Base-by-base conservation (phyloP, 2,888 invertebrate species). In the Ormyrus rosae region DNA sequence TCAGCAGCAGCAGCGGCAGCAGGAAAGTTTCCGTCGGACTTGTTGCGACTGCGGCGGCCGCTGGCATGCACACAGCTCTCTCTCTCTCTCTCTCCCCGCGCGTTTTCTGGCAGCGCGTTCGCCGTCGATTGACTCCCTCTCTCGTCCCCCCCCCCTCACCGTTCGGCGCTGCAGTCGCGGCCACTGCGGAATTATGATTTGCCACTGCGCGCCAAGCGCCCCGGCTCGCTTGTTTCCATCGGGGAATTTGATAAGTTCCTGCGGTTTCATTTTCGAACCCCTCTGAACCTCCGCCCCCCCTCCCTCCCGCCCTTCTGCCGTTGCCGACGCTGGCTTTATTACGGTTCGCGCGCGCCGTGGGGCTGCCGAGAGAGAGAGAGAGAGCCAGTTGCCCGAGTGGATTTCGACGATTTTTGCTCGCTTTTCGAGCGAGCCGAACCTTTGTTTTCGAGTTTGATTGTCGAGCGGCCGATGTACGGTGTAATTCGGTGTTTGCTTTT, bases 181-280 rank as follows among this genome's bases (percentile, higher is more conserved):
- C 58, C 72, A 13, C 65, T 65, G 69, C 71, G 70, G 69, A 81
- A 81, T 81, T 72, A 81, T 69, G 80, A 81, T 81, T 73, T 68
- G 68, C 80, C 68, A 63, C 72, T 56, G 58, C 67, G 34, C 67
- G 67, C 72, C 53, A n/a, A 61, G 10, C 51, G 53, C 46, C 46
- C 2, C 10, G 45, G 9, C 58, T 55, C 51, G 13, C 61, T 63
- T 45, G 75, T 55, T 69, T 75, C 72, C 67, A 76, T 63, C 70
- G 58, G 79, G 79, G 73, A 76, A 79, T 82, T 75, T 64, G 79
- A 77, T 77, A 82, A 79, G 69, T 82, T 72, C 70, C 79, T 73
- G 70, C 63, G 71, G 74, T 74, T 67, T 77, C 73, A 64, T 63
- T 78, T 75, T 75, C 75, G 69, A 61, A 48, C 64, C 74, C 63